These are phyloP conservation scores for Diplodus puntazzo DNA, from an alignment of 2,797 vertebrate genomes.

Conservation along the genomic window DNA sequence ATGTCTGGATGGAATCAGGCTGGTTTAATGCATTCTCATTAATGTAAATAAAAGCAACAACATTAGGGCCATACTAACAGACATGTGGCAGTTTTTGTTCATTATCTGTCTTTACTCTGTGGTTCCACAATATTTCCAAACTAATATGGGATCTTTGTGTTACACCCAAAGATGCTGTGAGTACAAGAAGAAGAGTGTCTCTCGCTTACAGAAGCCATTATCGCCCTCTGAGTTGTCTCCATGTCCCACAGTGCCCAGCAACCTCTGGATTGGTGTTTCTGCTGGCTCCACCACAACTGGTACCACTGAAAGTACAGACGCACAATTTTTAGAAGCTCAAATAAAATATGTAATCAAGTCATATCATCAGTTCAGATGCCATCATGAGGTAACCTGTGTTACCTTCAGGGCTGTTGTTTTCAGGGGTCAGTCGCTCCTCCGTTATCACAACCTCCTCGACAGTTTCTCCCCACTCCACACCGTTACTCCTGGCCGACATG, in stretches of 20 bases:
- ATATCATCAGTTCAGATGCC: not conserved
- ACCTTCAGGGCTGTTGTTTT: conserved; percentile 61
- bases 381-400: not conserved
- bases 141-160: not conserved
- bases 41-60: not conserved
- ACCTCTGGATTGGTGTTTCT: conserved; percentile 74
- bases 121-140: no score
- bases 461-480: conserved; percentile 77
- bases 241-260: conserved; percentile 72
- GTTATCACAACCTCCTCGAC: conserved; percentile 74
- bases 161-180: not conserved
- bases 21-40: not conserved
- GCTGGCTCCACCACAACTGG: conserved; percentile 53
- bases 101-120: not conserved
- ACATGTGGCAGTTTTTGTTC: not conserved
- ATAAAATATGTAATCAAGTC: fast-evolving
- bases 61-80: not conserved
- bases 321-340: not conserved
- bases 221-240: conserved; percentile 59
- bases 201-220: conserved; percentile 73
- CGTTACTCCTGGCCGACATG: conserved; percentile 67
- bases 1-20: not conserved
- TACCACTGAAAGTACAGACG: conserved; percentile 44
- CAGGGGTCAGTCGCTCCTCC: conserved; percentile 55
- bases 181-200: not conserved